A percentile compares a stretch with the other conserved stretches of the same genome.
phyloP scores from a whole-genome alignment of 2,797 vertebrate genomes.

The Ambastaia sidthimunki region DNA sequence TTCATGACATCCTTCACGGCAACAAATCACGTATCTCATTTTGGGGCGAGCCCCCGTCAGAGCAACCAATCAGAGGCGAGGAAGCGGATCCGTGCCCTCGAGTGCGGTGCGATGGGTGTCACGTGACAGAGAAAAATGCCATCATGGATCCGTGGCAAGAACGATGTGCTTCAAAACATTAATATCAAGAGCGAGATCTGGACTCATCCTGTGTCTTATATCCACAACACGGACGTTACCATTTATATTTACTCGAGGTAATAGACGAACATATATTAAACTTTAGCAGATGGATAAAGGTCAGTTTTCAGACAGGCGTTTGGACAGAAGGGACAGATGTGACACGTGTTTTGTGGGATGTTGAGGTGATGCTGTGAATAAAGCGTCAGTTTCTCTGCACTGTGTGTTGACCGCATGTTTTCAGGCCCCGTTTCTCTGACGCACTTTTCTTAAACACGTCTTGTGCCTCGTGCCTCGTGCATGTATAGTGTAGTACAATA shows the following conservation, averaged over 20 bases:
- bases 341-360: slow-evolving; percentile 38
- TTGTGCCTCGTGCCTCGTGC: slow-evolving; percentile 10
- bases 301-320: not conserved
- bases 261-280: not conserved
- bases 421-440: slow-evolving; percentile 42
- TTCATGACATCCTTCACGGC: no score
- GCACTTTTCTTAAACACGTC: slow-evolving; percentile 35
- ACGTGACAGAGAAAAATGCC: slow-evolving; percentile 81
- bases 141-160: slow-evolving; percentile 82
- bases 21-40: slow-evolving; percentile 70
- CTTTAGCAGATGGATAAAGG: slow-evolving; percentile 4
- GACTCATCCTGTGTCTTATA: slow-evolving; percentile 5
- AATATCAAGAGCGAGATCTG: slow-evolving; percentile 65
- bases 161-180: slow-evolving; percentile 70
- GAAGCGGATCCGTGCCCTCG: slow-evolving; percentile 74
- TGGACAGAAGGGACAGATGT: no score
- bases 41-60: slow-evolving; percentile 78
- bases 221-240: not conserved
- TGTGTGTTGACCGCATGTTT: slow-evolving; percentile 27
- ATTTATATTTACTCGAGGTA: slow-evolving; percentile 42
- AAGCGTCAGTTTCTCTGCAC: not conserved
- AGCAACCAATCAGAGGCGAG: slow-evolving; percentile 68
- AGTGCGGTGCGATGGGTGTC: slow-evolving; percentile 74
- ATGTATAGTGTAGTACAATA: not conserved
- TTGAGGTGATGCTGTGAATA: not conserved